Evolutionary conservation across 2,888 invertebrate species (phyloP).

Genomic region (Brassicogethes aeneus): DNA sequence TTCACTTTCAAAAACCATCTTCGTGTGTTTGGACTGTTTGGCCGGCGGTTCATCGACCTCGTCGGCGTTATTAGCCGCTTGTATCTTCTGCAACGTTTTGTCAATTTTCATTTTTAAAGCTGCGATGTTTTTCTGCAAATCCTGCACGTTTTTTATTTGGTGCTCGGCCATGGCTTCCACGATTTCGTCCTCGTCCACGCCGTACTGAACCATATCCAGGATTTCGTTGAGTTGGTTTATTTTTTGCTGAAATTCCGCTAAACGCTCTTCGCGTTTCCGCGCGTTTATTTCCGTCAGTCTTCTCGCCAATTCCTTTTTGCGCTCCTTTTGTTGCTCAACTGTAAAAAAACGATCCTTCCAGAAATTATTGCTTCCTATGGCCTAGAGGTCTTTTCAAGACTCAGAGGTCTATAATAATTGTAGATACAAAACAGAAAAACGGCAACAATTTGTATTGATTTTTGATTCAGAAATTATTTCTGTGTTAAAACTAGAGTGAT

Average conservation of each 20-base stretch:
- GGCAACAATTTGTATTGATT: too few relatives aligned
- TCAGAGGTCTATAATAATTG: too few relatives aligned
- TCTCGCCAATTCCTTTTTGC: slow-evolving; percentile 76
- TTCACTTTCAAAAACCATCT: slow-evolving; percentile 38
- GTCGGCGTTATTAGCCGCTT: slow-evolving; percentile 57
- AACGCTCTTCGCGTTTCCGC: slow-evolving; percentile 75
- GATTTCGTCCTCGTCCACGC: slow-evolving; percentile 55
- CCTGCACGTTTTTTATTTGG: slow-evolving; percentile 66
- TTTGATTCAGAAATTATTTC: too few relatives aligned
- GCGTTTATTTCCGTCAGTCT: slow-evolving; percentile 85
- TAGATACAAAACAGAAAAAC: too few relatives aligned
- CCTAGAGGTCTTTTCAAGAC: too few relatives aligned
- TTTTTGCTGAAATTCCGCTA: slow-evolving; percentile 84
- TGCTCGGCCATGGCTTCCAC: slow-evolving; percentile 61
- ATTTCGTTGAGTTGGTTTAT: slow-evolving; percentile 66
- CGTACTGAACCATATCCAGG: slow-evolving; percentile 68
- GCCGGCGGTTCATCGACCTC: slow-evolving; percentile 42
- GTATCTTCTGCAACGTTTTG: slow-evolving; percentile 66
- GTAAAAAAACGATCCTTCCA: slow-evolving; percentile 8
- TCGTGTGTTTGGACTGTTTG: slow-evolving; percentile 40
- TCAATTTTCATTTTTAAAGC: slow-evolving; percentile 65
- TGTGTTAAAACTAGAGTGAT: too few relatives aligned
- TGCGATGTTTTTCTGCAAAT: slow-evolving; percentile 67
- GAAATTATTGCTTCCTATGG: background rate
- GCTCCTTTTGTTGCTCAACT: slow-evolving; percentile 78